Evolutionary conservation across 2,113 vertebrate species (phyloP), one percentile per base, ranked within the genome.

Genomic region (Neomonachus schauinslandi): DNA sequence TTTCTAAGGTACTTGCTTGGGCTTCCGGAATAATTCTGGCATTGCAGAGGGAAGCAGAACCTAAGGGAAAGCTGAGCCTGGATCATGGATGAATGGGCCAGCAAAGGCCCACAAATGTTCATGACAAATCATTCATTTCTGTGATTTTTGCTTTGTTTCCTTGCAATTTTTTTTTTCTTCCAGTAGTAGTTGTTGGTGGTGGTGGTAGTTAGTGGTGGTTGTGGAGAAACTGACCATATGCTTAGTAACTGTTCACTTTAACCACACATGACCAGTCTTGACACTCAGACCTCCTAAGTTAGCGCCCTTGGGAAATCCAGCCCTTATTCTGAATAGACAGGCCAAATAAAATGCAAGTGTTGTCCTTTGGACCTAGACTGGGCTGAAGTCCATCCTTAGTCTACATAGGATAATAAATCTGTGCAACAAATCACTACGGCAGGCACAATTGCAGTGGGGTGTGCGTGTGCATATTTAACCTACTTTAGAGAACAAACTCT

Each of bases 401-500:
- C 89, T 80, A 11, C 9, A 18, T 18, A 59, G 39, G 59, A 65
- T 74, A 55, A 77, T 65, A 71, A 18, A 49, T 87, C n/a, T 72
- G 31, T 36, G 84, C 77, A 96, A 53, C 57, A 59, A 55, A 89
- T 87, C 79, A 31, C 46, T 39, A 55, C 21, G 15, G 2, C 33
- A 42, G 39, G 13, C 79, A 42, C 49, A 49, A 9, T 18, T 49
- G 65, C 31, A 33, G 1, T 74, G 72, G 42, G 0, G 3, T 11
- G 21, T 1, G 15, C 46, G 46, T 57, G 42, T 2, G 12, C 16
- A n/a, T 79, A 28, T 71, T 84, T 97, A 95, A 95, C 89, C 93
- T 93, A 95, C 93, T 97, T 95, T 85, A 94, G 79, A 93, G 84
- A 97, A 96, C 63, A 74, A 71, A 95, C 76, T 96, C 77, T 88